Base-by-base conservation (phyloP, 92 coral and sea anemone species). In the Blastomussa wellsi region DNA sequence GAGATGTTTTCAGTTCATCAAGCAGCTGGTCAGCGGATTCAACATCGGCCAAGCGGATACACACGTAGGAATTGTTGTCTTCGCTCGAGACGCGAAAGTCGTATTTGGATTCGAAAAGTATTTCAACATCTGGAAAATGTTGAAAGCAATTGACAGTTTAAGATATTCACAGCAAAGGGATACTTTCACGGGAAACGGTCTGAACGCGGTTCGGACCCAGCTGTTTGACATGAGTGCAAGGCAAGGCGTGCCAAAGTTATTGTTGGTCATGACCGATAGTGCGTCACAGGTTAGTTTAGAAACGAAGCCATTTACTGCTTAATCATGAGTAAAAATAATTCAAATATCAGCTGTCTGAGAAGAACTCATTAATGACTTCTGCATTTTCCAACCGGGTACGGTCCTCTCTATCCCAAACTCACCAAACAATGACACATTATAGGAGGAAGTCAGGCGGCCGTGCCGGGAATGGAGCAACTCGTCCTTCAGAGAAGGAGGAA, bases 251-350 rank as follows among this genome's bases (percentile, higher is more conserved):
- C 86, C 83, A 4, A 64, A 64, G 24, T 73, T 88, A 28, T 53
- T 94, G 65, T 71, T 88, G 39, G 85, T 94, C 14, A 76, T 92
- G 89, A 92, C 95, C 0, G 95, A 89, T 70, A 92, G 92, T 47
- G 35, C 19, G 60, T 86, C 95, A 29, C 48, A 69, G 35, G 83
- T 79, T 57, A 15, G n/a, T n/a, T n/a, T n/a, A n/a, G n/a, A n/a
- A n/a, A n/a, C n/a, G n/a, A n/a, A n/a, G n/a, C n/a, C n/a, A n/a
- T n/a, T n/a, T n/a, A n/a, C n/a, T n/a, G n/a, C n/a, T n/a, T n/a
- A n/a, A n/a, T n/a, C n/a, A n/a, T n/a, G n/a, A n/a, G n/a, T n/a
- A 49, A 49, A 49, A 49, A 7, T 1, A 44, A 44, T 4, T 11
- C 49, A 44, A 4, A 44, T 44, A 11, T 44, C 4, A 4, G 11